phyloP scores from a whole-genome alignment of 2,113 vertebrate genomes.

The Rhinolophus sinicus region DNA sequence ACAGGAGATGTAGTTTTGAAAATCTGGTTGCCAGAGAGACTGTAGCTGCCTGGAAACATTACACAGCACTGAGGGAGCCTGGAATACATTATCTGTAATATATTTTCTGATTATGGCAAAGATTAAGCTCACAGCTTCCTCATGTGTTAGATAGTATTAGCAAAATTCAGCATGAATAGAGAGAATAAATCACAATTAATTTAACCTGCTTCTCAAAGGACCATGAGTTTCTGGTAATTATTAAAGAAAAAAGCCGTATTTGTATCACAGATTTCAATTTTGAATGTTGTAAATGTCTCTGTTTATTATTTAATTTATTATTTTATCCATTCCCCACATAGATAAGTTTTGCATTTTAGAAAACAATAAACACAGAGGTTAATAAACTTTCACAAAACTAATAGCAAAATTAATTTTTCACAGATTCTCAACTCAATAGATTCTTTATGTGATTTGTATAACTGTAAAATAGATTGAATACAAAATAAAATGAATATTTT shows the following conservation, averaged over 20 bases:
- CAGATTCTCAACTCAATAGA: background rate
- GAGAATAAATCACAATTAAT: conserved; percentile 26
- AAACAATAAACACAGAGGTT: background rate
- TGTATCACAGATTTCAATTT: background rate
- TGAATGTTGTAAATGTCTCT: background rate
- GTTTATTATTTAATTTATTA: background rate
- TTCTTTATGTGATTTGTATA: conserved; percentile 14
- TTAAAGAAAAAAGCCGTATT: background rate
- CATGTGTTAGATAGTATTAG: conserved; percentile 18
- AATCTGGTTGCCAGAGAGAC: background rate
- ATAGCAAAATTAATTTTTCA: background rate
- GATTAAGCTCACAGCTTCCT: background rate
- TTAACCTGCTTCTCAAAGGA: background rate
- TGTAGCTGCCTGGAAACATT: background rate
- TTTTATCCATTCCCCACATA: background rate
- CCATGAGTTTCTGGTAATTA: background rate
- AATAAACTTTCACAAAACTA: background rate
- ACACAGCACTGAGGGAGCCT: background rate
- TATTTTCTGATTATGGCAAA: background rate
- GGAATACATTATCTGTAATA: background rate
- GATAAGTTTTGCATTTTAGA: background rate
- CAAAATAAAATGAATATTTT: conserved; percentile 4
- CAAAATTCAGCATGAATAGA: conserved; percentile 1
- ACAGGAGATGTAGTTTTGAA: background rate
- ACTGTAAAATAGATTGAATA: background rate